Evolutionary conservation across 2,113 vertebrate species (phyloP).

Genomic region (Typhlomys cinereus): DNA sequence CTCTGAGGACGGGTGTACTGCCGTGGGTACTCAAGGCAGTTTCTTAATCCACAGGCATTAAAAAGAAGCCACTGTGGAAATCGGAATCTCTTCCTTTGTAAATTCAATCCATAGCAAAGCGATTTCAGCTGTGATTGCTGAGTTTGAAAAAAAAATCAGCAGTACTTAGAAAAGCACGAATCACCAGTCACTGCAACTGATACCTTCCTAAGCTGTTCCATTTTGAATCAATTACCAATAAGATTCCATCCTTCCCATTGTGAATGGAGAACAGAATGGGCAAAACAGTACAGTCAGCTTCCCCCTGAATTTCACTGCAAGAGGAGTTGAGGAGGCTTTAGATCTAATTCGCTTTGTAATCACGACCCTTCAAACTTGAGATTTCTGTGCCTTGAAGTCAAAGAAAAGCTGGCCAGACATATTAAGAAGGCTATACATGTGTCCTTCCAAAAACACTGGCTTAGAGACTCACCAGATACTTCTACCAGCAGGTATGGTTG

Average conservation of each 20-base stretch:
- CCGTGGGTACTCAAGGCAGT: conserved; percentile 72
- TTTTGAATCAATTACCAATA: conserved; percentile 81
- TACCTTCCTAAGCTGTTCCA: conserved; percentile 77
- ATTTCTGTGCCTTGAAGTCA: conserved; percentile 9
- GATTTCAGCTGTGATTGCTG: conserved; percentile 80
- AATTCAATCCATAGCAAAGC: conserved; percentile 80
- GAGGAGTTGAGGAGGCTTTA: conserved; percentile 44
- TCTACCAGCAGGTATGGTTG: background rate
- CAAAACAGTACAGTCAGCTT: conserved; percentile 57
- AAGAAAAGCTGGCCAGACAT: background rate
- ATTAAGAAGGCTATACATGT: background rate
- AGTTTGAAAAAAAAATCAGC: conserved; percentile 69
- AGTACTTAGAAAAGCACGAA: conserved; percentile 72
- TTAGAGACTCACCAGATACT: background rate
- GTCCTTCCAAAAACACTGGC: background rate
- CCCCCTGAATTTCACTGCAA: conserved; percentile 45
- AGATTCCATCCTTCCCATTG: conserved; percentile 62
- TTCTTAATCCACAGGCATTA: conserved; percentile 78
- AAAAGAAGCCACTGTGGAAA: conserved; percentile 82
- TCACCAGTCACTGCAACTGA: conserved; percentile 75
- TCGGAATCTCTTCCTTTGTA: conserved; percentile 80
- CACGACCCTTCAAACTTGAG: conserved; percentile 30
- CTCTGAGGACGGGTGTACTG: conserved; percentile 42
- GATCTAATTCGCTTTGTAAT: conserved; percentile 26
- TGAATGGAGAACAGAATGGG: conserved; percentile 59